A percentile compares a stretch with the other conserved stretches of the same genome.
Conservation (phyloP, 2,888 invertebrate genomes). For the Archaeoteleia sp. region DNA sequence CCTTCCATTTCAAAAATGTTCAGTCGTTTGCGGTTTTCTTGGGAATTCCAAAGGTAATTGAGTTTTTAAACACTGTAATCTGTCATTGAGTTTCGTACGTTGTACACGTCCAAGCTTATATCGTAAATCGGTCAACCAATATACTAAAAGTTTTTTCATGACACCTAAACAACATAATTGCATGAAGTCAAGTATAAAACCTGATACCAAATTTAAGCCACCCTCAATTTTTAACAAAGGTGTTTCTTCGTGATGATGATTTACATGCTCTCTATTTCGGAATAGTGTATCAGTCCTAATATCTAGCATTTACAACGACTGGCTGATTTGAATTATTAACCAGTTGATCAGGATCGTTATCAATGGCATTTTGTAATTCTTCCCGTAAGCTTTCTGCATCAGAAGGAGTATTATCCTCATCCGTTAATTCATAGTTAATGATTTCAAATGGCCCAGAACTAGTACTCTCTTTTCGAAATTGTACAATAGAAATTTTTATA, state of each 20-base stretch:
- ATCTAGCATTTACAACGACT: too few species aligned
- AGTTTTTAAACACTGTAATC: not conserved
- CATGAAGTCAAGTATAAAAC: not conserved
- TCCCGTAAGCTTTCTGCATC: too few species aligned
- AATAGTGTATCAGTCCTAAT: conserved; percentile 23
- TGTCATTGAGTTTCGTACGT: not conserved
- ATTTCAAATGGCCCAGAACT: too few species aligned
- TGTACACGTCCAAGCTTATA: not conserved
- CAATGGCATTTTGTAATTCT: too few species aligned
- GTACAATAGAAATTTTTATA: too few species aligned
- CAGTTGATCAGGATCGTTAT: too few species aligned
- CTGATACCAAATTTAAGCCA: not conserved
- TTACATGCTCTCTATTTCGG: conserved; percentile 17
- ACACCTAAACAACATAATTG: not conserved
- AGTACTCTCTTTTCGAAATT: too few species aligned
- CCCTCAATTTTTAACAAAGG: conserved; percentile 33
- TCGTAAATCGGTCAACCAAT: not conserved
- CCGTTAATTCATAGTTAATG: too few species aligned
- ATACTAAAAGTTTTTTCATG: not conserved
- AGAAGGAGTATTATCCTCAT: too few species aligned
- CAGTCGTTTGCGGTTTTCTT: not conserved
- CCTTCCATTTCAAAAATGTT: not conserved
- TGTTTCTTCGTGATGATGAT: conserved; percentile 30
- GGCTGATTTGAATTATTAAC: too few species aligned
- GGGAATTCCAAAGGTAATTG: conserved; percentile 1